Base-by-base conservation (phyloP, 2,888 invertebrate species). In the Acanthosoma haemorrhoidale region DNA sequence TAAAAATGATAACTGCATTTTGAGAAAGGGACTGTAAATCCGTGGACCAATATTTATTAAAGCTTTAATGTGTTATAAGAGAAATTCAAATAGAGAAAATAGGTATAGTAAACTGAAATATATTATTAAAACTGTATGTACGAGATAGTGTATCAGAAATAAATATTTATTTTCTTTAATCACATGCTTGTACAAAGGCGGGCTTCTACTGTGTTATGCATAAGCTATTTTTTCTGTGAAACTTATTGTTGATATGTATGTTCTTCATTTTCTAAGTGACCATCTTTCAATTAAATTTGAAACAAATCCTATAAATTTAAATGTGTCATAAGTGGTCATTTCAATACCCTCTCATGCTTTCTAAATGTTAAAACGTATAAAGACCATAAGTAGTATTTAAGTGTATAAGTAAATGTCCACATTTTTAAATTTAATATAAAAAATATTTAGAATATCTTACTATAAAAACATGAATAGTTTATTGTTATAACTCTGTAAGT, bases 171-270 rank as follows among this genome's bases (percentile, higher is more conserved):
- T n/a, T n/a, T n/a, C n/a, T n/a, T n/a, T n/a, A n/a, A n/a, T n/a
- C n/a, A n/a, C n/a, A n/a, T n/a, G n/a, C n/a, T n/a, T n/a, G n/a
- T n/a, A n/a, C n/a, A n/a, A n/a, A n/a, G n/a, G n/a, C 29, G 51
- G 51, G 51, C 51, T 51, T 51, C 51, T 51, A n/a, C 51, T 51
- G 51, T 51, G 4, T 51, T 51, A n/a, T n/a, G n/a, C n/a, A n/a
- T n/a, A n/a, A n/a, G n/a, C n/a, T n/a, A n/a, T n/a, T n/a, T n/a
- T n/a, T n/a, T n/a, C n/a, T n/a, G n/a, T n/a, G n/a, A n/a, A n/a
- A n/a, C n/a, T n/a, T n/a, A n/a, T n/a, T n/a, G n/a, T n/a, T n/a
- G n/a, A n/a, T n/a, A n/a, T n/a, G n/a, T n/a, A n/a, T n/a, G n/a
- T n/a, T n/a, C n/a, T n/a, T n/a, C n/a, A n/a, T n/a, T n/a, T n/a